phyloP scores from a whole-genome alignment of 2,113 vertebrate genomes.

The Megaceryle torquata region DNA sequence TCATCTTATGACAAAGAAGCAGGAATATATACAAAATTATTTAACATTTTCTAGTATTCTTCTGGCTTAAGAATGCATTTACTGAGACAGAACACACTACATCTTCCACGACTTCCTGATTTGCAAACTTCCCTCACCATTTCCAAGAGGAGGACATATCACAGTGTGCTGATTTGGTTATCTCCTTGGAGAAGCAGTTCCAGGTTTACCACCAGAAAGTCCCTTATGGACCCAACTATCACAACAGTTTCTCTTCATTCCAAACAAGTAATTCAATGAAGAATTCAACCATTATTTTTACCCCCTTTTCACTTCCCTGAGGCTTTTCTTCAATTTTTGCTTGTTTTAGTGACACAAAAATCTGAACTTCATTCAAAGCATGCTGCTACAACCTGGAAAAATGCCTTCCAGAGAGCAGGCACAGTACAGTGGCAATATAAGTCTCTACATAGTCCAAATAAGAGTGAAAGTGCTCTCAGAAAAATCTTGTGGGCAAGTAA shows the following conservation, averaged over 20 bases:
- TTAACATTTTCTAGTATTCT: not conserved
- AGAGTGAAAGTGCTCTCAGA: not conserved
- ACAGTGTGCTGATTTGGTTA: not conserved
- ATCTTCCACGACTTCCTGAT: not conserved
- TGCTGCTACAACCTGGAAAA: not conserved
- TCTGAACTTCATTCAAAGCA: not conserved
- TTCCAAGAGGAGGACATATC: not conserved
- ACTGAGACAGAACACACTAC: not conserved
- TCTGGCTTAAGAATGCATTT: not conserved
- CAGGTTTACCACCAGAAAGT: not conserved
- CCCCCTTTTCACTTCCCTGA: not conserved
- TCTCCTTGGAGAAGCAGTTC: not conserved
- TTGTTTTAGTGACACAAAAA: not conserved
- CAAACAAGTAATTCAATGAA: not conserved
- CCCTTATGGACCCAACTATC: not conserved
- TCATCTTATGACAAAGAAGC: not conserved
- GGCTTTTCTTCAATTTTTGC: not conserved
- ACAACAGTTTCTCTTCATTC: not conserved
- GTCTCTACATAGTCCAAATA: not conserved
- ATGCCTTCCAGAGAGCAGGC: not conserved
- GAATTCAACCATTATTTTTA: not conserved
- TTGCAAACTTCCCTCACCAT: not conserved
- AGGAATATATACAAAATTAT: not conserved
- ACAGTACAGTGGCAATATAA: not conserved
- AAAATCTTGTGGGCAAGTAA: not conserved